A percentile compares a stretch with the other conserved stretches of the same genome.
phyloP scores from a whole-genome alignment of 2,113 vertebrate species.

The Antennarius striatus region DNA sequence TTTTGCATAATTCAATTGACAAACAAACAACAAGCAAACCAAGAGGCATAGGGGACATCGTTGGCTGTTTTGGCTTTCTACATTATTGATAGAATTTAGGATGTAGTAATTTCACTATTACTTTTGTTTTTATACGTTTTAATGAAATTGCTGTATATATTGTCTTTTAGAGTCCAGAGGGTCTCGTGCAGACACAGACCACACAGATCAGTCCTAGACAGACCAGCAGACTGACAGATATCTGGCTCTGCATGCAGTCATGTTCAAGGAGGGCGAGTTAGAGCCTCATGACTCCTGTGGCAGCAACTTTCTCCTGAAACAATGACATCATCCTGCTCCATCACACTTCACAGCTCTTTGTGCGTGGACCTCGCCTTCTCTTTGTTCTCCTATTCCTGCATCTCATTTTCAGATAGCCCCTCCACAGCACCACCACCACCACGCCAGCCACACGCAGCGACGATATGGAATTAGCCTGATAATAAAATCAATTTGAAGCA shows the following conservation, averaged over 20 bases:
- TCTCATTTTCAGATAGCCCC: constrained; percentile 52
- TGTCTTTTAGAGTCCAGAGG: background rate
- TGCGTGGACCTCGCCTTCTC: constrained; percentile 54
- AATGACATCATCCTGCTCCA: constrained; percentile 73
- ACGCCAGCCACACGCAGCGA: constrained; percentile 36
- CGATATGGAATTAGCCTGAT: constrained; percentile 58
- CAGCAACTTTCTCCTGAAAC: constrained; percentile 71
- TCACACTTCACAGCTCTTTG: constrained; percentile 51
- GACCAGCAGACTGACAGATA: constrained; percentile 13
- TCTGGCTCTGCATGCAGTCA: background rate
- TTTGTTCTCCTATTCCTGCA: constrained; percentile 57
- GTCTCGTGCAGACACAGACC: background rate
- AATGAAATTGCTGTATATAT: too few species aligned
- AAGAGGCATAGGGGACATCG: too few species aligned
- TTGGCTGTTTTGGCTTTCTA: too few species aligned
- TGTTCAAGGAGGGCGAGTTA: constrained; percentile 18
- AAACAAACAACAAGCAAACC: background rate
- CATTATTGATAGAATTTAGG: too few species aligned
- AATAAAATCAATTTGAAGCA: constrained; percentile 61
- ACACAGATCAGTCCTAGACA: background rate
- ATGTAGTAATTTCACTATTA: too few species aligned
- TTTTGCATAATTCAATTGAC: too few species aligned
- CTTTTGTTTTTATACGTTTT: too few species aligned
- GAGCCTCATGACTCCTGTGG: constrained; percentile 46
- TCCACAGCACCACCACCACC: constrained; percentile 14